Conservation (phyloP, 2,797 vertebrate genomes). For the Poecilia wingei region DNA sequence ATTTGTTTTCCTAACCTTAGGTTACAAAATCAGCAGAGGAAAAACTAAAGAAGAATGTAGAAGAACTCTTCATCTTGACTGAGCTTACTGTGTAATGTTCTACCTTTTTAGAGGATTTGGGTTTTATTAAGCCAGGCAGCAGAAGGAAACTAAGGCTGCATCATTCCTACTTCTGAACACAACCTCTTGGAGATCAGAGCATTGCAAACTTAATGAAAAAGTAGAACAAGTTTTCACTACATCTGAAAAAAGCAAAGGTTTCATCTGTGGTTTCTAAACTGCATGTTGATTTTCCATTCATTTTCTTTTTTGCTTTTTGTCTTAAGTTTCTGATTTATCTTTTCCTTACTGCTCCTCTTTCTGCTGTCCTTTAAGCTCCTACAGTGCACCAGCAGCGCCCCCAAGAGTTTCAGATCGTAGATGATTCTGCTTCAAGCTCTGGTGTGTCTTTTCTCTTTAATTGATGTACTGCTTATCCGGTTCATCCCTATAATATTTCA, state of each 20-base stretch:
- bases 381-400: slow-evolving; percentile 61
- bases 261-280: neutral
- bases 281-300: neutral
- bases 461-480: neutral
- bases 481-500: neutral
- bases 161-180: neutral
- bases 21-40: neutral
- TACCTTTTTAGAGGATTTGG: neutral
- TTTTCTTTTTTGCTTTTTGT: neutral
- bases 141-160: neutral
- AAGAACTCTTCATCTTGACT: neutral
- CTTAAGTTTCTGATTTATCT: neutral
- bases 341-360: slow-evolving; percentile 5
- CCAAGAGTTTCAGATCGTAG: slow-evolving; percentile 55
- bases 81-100: neutral
- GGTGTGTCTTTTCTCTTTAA: slow-evolving; percentile 46
- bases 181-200: neutral
- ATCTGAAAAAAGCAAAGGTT: neutral
- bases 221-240: neutral
- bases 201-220: neutral
- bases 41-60: neutral
- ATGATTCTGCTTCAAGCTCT: slow-evolving; percentile 44
- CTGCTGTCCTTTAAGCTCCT: slow-evolving; percentile 54
- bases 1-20: neutral
- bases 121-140: neutral